Percentiles rank a stretch among this genome's conserved stretches.
These are phyloP conservation scores for Trichosurus vulpecula DNA, from an alignment of 2,797 vertebrate species.

Conservation along the genomic window DNA sequence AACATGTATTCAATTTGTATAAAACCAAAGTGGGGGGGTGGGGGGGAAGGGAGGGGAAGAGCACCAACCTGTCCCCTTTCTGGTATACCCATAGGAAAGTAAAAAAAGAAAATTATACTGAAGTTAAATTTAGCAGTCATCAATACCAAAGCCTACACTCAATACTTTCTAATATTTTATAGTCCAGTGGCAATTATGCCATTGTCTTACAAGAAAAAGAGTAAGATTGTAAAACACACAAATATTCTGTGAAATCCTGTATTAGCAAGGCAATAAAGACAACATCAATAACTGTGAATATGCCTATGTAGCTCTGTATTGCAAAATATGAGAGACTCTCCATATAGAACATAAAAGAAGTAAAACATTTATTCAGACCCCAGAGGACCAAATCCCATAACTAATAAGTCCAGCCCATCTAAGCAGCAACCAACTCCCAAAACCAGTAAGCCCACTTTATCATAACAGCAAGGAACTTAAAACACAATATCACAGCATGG, in stretches of 20 bases:
- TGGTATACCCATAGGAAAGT: not conserved
- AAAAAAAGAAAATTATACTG: constrained; percentile 8
- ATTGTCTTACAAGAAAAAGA: not conserved
- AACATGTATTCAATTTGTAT: not conserved
- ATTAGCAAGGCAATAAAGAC: too few species aligned
- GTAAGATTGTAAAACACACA: not conserved
- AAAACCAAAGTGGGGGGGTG: not conserved
- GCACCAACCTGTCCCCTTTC: not conserved
- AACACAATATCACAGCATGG: too few species aligned
- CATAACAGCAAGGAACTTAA: too few species aligned
- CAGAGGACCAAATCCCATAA: too few species aligned
- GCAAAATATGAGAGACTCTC: too few species aligned
- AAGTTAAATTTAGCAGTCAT: constrained; percentile 39
- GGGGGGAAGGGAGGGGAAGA: not conserved
- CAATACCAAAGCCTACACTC: not conserved
- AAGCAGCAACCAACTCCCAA: too few species aligned
- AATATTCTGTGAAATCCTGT: not conserved
- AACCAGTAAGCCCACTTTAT: too few species aligned
- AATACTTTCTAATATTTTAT: not conserved
- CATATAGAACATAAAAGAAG: too few species aligned
- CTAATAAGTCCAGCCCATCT: too few species aligned
- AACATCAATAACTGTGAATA: too few species aligned
- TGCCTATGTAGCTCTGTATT: too few species aligned
- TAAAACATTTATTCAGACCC: too few species aligned
- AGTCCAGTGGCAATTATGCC: not conserved